Base-by-base conservation (phyloP, 2,888 invertebrate species). In the Cosmopolites sordidus region DNA sequence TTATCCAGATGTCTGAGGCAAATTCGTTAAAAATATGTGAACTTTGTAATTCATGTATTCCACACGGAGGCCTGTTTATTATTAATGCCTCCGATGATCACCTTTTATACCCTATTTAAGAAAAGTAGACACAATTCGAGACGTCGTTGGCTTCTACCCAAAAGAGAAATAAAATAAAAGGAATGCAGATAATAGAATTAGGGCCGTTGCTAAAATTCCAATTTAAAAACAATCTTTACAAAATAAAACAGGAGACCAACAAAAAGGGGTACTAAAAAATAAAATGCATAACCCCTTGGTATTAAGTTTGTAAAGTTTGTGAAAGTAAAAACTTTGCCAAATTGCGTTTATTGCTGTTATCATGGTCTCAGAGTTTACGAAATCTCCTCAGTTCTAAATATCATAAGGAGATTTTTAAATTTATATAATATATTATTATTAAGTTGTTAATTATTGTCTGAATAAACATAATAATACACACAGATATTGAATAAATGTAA, bases 161-260 rank as follows among this genome's bases (percentile, higher is more conserved):
- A 22, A 8, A 22, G 8, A 22, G 22, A 8, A 22, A 22, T 5
- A 8, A 8, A 22, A 22, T 5, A 22, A 5, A 22, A 22, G 8
- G 22, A 22, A 22, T 5, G 3, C 22, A 8, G 8, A 48, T 48
- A 48, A 41, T 33, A 4, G 4, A 37, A 17, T 48, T 48, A 48
- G 48, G 29, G 8, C 9, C 2, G 37, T 16, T 30, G 18, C 17
- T 16, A 30, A 42, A 42, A 42, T 54, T 59, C 56, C 58, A 59
- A 60, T 59, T 60, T 59, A 56, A 59, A 61, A 60, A 60, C 57
- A 60, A 58, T 61, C 60, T 58, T 42, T 11, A 29, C 43, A 30
- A 49, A 59, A 59, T 59, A 50, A 51, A 56, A 59, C 48, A 50
- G 51, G 53, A 43, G 43, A 53, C 41, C 43, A 41, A 48, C 37